phyloP scores from a whole-genome alignment of 2,888 invertebrate genomes.

The Hoplodrina blanda region DNA sequence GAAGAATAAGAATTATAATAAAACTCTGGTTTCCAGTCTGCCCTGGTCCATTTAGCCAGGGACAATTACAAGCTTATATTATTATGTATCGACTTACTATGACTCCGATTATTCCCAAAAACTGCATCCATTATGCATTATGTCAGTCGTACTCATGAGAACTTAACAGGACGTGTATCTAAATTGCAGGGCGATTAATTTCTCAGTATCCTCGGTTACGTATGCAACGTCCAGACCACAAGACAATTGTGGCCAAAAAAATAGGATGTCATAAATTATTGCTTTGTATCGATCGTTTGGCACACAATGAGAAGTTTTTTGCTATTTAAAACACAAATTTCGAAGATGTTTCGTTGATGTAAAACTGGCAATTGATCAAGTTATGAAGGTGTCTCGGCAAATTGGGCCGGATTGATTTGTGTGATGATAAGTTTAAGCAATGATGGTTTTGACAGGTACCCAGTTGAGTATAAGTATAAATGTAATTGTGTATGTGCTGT shows the following conservation, averaged over 20 bases:
- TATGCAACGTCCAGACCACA: conserved; percentile 65
- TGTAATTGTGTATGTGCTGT: no score
- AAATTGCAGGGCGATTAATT: conserved; percentile 87
- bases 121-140: conserved; percentile 74
- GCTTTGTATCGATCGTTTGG: conserved; percentile 55
- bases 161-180: conserved; percentile 81
- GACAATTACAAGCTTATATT: not conserved
- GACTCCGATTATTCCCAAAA: conserved; percentile 52
- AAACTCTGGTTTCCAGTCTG: no score
- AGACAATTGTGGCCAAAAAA: conserved; percentile 65
- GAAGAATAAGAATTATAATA: no score
- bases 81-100: conserved; percentile 9
- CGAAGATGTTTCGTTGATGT: conserved; percentile 47
- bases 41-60: not conserved
- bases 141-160: conserved; percentile 67
- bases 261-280: conserved; percentile 66
- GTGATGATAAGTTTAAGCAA: not conserved
- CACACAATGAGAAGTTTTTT: conserved; percentile 57
- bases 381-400: conserved; percentile 48
- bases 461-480: no score
- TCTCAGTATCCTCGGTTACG: conserved; percentile 75
- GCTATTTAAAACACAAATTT: conserved; percentile 54
- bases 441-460: not conserved
- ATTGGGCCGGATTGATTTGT: conserved; percentile 41
- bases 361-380: conserved; percentile 42